phyloP scores from a whole-genome alignment of 1,140 invertebrate genomes.

The Leguminivora glycinivorella region DNA sequence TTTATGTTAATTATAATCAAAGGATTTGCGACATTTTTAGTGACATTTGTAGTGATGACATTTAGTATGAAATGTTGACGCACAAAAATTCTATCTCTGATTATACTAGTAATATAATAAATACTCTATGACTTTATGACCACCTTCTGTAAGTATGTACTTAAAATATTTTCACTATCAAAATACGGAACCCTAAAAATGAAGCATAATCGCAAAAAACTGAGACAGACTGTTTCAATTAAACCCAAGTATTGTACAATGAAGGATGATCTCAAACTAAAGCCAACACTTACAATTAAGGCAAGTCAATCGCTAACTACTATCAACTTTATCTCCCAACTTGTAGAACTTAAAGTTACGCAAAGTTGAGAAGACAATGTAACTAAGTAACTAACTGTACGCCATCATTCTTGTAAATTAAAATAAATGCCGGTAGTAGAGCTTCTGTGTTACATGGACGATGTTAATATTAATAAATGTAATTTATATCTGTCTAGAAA shows the following conservation, averaged over 20 bases:
- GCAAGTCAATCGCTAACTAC: neutral
- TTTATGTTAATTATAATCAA: too few species aligned
- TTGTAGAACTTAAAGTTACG: neutral
- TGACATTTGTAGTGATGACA: too few species aligned
- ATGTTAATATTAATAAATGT: neutral
- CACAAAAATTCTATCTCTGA: too few species aligned
- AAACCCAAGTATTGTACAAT: constrained; percentile 32
- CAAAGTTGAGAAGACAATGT: neutral
- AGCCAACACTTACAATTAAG: neutral
- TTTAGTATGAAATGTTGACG: too few species aligned
- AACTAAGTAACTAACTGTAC: constrained; percentile 8
- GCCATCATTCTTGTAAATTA: constrained; percentile 31
- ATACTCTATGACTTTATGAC: neutral
- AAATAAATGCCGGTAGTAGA: neutral
- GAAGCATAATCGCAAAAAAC: constrained; percentile 41
- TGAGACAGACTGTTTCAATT: constrained; percentile 45
- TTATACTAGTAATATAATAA: too few species aligned
- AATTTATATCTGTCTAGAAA: neutral
- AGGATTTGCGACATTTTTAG: too few species aligned
- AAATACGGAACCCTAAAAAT: constrained; percentile 30
- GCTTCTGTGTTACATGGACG: neutral
- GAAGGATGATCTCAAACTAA: constrained; percentile 20
- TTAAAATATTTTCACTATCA: neutral
- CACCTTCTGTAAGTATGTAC: neutral
- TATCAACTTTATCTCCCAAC: neutral